A percentile compares a stretch with the other conserved stretches of the same genome.
Evolutionary conservation across 2,888 invertebrate genomes (phyloP).

Genomic region (Plutella xylostella): DNA sequence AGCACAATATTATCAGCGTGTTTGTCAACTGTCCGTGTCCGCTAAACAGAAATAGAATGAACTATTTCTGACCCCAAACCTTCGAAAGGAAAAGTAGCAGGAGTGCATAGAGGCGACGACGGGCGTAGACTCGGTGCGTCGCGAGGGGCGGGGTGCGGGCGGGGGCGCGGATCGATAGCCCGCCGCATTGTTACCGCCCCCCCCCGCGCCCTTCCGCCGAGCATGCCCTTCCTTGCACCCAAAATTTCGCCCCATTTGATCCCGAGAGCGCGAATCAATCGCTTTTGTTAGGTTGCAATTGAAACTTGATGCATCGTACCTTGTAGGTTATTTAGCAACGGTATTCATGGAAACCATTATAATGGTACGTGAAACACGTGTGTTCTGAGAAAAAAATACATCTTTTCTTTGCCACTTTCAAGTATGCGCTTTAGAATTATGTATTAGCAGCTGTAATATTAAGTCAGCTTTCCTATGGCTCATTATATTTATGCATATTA

Average conservation of each 20-base stretch:
- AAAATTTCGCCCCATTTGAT: conserved; percentile 64
- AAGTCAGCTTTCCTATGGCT: no score
- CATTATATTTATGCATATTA: no score
- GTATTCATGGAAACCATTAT: not conserved
- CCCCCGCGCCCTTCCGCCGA: conserved; percentile 35
- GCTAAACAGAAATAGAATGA: not conserved
- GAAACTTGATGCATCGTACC: conserved; percentile 38
- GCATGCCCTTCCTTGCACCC: no score
- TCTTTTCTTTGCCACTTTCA: no score
- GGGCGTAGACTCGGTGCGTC: conserved; percentile 45
- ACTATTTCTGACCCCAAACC: conserved; percentile 10
- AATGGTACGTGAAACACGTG: not conserved
- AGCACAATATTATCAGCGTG: no score
- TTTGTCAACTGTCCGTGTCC: not conserved
- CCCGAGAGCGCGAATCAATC: conserved; percentile 58
- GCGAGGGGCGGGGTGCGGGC: conserved; percentile 20
- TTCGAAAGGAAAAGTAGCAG: conserved; percentile 58
- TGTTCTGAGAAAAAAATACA: not conserved
- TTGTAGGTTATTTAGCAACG: not conserved
- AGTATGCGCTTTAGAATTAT: no score
- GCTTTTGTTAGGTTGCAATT: conserved; percentile 51
- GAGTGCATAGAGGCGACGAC: conserved; percentile 45
- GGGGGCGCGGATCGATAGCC: conserved; percentile 60
- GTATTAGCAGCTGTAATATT: no score
- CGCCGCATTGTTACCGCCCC: conserved; percentile 60